Evolutionary conservation across 2,113 vertebrate species (phyloP).

Genomic region (Myanophis thanlyinensis): DNA sequence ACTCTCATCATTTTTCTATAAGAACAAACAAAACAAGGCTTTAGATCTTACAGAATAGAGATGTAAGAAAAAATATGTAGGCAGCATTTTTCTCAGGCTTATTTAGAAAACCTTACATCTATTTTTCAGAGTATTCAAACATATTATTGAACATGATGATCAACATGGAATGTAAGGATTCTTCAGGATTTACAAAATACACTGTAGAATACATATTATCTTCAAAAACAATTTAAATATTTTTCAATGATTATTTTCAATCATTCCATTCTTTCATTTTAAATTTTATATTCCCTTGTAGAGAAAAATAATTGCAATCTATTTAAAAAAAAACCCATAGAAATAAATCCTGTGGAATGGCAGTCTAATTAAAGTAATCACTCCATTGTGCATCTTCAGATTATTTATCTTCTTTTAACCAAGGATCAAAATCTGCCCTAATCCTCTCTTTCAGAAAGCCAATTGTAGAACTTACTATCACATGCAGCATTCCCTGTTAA

Average conservation of each 20-base stretch:
- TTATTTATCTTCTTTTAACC: not conserved
- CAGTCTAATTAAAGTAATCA: not conserved
- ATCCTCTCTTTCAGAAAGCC: not conserved
- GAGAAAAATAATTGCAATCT: not conserved
- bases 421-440: not conserved
- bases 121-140: not conserved
- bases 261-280: not conserved
- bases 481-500: not conserved
- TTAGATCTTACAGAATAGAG: not conserved
- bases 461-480: not conserved
- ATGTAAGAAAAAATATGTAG: not conserved
- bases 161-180: not conserved
- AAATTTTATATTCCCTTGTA: not conserved
- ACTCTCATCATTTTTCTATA: not conserved
- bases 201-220: not conserved
- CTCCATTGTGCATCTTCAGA: not conserved
- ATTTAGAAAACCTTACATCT: not conserved
- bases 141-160: not conserved
- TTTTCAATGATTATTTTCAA: not conserved
- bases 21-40: not conserved
- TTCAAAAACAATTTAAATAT: not conserved
- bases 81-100: not conserved
- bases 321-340: not conserved
- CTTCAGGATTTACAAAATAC: not conserved
- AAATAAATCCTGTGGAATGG: not conserved